Percentiles rank a stretch among this genome's conserved stretches.
phyloP scores from a whole-genome alignment of 2,797 vertebrate species.

The Champsocephalus gunnari region DNA sequence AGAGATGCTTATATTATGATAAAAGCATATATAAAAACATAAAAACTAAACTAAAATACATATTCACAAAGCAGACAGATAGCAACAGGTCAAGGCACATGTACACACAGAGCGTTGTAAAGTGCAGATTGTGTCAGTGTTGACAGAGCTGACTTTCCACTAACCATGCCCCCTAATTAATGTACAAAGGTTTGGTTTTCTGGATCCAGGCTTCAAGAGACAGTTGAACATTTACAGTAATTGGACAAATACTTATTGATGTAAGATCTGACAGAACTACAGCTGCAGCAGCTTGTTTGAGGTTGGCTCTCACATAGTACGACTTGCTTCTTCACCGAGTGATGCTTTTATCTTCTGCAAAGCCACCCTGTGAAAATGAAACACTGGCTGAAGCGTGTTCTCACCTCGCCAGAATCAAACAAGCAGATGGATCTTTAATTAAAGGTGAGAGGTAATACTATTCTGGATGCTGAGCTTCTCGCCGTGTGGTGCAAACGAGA shows the following conservation, averaged over 20 bases:
- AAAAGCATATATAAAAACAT: too few species aligned
- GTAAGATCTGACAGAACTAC: slow-evolving; percentile 17
- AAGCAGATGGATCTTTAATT: slow-evolving; percentile 68
- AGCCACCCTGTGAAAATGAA: slow-evolving; percentile 50
- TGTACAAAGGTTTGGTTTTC: neutral
- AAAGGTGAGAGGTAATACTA: slow-evolving; percentile 62
- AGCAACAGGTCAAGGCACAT: too few species aligned
- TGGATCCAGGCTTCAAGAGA: neutral
- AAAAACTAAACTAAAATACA: too few species aligned
- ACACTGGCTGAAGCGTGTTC: slow-evolving; percentile 52
- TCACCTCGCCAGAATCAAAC: slow-evolving; percentile 59
- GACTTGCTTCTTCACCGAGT: slow-evolving; percentile 29
- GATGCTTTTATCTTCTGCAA: slow-evolving; percentile 13
- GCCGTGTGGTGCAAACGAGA: slow-evolving; percentile 44
- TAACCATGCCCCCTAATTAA: neutral
- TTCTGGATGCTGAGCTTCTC: slow-evolving; percentile 51
- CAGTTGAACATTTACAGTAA: slow-evolving; percentile 16
- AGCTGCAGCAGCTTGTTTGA: slow-evolving; percentile 23
- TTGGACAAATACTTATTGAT: slow-evolving; percentile 21
- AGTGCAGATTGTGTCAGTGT: too few species aligned
- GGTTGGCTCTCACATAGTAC: slow-evolving; percentile 28
- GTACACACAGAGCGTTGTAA: too few species aligned
- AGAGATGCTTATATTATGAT: too few species aligned
- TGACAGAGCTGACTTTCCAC: too few species aligned
- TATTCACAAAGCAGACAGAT: too few species aligned